Conservation (phyloP, 2,888 invertebrate genomes). For the Lathronympha strigana region DNA sequence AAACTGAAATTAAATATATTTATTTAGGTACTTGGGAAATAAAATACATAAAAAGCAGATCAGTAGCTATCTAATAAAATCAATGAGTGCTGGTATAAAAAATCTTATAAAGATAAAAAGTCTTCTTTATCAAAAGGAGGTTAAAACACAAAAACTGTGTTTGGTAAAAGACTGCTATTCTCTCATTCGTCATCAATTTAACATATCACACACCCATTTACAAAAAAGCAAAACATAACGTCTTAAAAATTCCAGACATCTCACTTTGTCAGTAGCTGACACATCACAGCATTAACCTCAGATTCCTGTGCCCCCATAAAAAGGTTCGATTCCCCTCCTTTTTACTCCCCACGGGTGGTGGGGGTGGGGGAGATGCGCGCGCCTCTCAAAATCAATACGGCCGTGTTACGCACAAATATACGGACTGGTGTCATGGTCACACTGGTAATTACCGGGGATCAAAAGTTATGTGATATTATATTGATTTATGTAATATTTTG, state of each 20-base stretch:
- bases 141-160: no score
- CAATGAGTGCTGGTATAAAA: no score
- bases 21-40: no score
- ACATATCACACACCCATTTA: conserved; percentile 2
- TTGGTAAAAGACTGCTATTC: no score
- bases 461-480: conserved; percentile 12
- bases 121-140: no score
- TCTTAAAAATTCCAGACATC: conserved; percentile 49
- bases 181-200: background rate
- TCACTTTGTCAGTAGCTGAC: conserved; percentile 56
- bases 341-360: conserved; percentile 52
- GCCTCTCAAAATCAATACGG: conserved; percentile 82
- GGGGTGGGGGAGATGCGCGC: conserved; percentile 70
- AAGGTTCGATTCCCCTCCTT: conserved; percentile 79
- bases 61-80: no score
- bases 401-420: conserved; percentile 80
- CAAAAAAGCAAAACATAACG: conserved; percentile 21
- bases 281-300: conserved; percentile 74
- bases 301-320: conserved; percentile 76
- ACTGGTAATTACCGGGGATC: conserved; percentile 45
- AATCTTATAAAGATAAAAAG: no score
- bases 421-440: conserved; percentile 72
- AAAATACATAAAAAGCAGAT: no score
- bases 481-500: background rate
- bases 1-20: no score